Evolutionary conservation across 2,797 vertebrate species (phyloP), one percentile per base, ranked within the genome.

Genomic region (Todus mexicanus): DNA sequence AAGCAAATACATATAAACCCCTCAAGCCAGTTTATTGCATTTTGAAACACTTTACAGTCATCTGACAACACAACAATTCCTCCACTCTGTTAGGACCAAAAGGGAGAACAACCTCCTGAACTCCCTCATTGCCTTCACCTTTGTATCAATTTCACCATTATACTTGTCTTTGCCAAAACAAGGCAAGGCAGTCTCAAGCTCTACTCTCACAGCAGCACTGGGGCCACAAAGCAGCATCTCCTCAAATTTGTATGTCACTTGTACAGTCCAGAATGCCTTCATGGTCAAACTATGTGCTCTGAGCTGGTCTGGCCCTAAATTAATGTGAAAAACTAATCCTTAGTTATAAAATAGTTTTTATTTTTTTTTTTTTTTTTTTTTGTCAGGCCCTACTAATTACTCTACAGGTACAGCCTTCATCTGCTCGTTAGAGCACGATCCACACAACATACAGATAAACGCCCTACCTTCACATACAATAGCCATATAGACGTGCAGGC

Each of bases 361-460:
- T n/a, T n/a, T n/a, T n/a, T n/a, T n/a, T n/a, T n/a, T n/a, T n/a
- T n/a, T n/a, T n/a, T n/a, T n/a, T 63, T 59, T 59, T 51, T 26
- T 2, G 1, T 66, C 56, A 70, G 53, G 43, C 10, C 12, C 15
- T 23, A 57, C 64, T 56, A 64, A 43, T 9, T 59, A 78, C 37
- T 23, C 31, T 21, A 40, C 15, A 81, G 31, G 66, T 61, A 77
- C 2, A 25, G 70, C 12, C 26, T 48, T 45, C 23, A 45, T 7
- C 23, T 51, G 26, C 57, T 48, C 4, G 5, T 77, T 27, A 61
- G 22, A 80, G 33, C 12, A 51, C 42, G 13, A 25, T 0, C 6
- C 42, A 57, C 22, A 68, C 21, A 61, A 25, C 0, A 2, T 6
- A 57, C 4, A 1, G 2, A 8, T 45, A 51, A 60, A 17, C 0